Percentiles rank a stretch among this genome's conserved stretches.
These are phyloP conservation scores for Cichlasoma orientale DNA, from an alignment of 2,797 vertebrate genomes.

Conservation along the genomic window DNA sequence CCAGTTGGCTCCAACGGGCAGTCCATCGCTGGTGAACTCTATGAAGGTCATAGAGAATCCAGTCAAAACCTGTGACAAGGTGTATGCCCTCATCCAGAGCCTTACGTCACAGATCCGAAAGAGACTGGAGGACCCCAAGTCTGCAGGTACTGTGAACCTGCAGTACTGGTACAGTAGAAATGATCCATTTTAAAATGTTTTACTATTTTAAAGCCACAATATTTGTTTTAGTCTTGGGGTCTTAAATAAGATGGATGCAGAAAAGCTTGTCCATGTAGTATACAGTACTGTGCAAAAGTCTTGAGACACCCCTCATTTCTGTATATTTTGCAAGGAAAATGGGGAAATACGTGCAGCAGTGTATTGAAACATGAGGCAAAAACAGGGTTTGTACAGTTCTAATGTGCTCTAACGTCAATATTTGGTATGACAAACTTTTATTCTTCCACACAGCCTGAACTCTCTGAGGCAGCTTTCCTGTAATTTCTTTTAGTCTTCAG, in stretches of 20 bases:
- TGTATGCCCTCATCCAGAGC: slow-evolving; percentile 92
- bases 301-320: neutral
- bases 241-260: neutral
- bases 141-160: slow-evolving; percentile 82
- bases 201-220: neutral
- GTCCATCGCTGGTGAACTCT: slow-evolving; percentile 89
- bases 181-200: neutral
- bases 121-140: slow-evolving; percentile 93
- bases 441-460: too few species aligned
- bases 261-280: neutral
- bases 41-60: slow-evolving; percentile 94
- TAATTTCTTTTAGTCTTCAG: neutral
- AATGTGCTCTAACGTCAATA: neutral
- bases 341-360: too few species aligned
- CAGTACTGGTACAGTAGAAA: neutral
- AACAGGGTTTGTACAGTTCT: neutral
- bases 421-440: neutral
- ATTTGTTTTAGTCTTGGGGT: neutral
- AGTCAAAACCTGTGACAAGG: slow-evolving; percentile 89
- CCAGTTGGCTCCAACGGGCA: slow-evolving; percentile 92
- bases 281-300: neutral
- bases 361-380: neutral
- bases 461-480: neutral
- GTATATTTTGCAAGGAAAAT: neutral
- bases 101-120: slow-evolving; percentile 93